Conservation (phyloP, 2,888 invertebrate genomes). For the Ophonus ardosiacus region DNA sequence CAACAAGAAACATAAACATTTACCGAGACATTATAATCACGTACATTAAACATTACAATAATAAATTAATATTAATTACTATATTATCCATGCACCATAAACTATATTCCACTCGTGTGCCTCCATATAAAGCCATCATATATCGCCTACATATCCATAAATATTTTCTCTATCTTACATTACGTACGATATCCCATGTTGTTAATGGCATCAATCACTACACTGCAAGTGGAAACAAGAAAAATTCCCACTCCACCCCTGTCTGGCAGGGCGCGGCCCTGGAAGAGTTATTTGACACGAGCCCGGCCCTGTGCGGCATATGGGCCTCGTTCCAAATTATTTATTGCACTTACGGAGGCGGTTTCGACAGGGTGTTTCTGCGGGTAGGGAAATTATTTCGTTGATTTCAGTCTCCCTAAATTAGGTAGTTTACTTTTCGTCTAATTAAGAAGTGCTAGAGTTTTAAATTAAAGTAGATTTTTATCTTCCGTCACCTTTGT, state of each 20-base stretch:
- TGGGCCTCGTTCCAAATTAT: conserved; percentile 61
- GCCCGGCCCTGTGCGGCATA: conserved; percentile 60
- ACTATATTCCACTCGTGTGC: not conserved
- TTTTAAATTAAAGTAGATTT: conserved; percentile 12
- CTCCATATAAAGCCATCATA: not conserved
- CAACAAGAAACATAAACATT: not conserved
- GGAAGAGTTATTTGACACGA: conserved; percentile 54
- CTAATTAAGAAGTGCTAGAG: conserved; percentile 55
- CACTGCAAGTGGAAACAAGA: conserved; percentile 8
- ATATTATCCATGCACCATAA: not conserved
- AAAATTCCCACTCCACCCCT: conserved; percentile 47
- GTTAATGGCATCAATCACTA: conserved; percentile 34
- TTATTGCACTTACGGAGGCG: conserved; percentile 58
- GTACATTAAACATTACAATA: not conserved
- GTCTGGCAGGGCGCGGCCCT: conserved; percentile 37
- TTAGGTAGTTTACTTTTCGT: conserved; percentile 41
- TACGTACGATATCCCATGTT: not conserved
- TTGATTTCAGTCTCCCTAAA: conserved; percentile 7
- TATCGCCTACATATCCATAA: conserved; percentile 16
- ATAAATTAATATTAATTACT: not conserved
- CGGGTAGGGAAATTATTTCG: conserved; percentile 23
- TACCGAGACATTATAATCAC: not conserved
- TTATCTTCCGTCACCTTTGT: too few relatives aligned
- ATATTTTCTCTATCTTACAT: not conserved
- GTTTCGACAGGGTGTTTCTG: conserved; percentile 26